Base-by-base conservation (phyloP, 2,888 invertebrate species). In the Tryphoninae sp. region DNA sequence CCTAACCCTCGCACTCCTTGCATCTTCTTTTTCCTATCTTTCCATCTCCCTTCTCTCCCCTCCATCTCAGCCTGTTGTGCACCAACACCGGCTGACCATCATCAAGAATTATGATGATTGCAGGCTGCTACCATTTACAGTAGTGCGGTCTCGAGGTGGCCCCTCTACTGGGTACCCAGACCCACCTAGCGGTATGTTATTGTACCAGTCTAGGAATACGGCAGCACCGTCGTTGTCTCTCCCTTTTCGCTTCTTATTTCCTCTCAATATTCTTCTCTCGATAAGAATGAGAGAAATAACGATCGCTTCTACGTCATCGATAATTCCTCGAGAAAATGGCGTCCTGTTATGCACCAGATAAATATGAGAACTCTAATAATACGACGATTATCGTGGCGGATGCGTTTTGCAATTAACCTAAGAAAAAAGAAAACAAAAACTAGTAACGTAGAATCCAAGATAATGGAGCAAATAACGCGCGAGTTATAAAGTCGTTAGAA, bases 91-190 rank as follows among this genome's bases (percentile, higher is more conserved):
- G 61, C 84, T 84, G 86, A 83, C 87, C 88, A 89, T 89, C 88
- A 86, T 88, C 87, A 87, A 88, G 89, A 90, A 90, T 89, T 91
- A 91, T 89, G 90, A 90, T 90, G 90, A 91, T 91, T 90, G 88
- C 89, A 87, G 88, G 86, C 88, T 90, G 90, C 90, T 90, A 91
- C 90, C 89, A 90, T 90, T 91, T 90, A 89, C 90, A 90, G 90
- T 89, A 90, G 90, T 89, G 90, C 88, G 87, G 89, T 89, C 78
- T 76, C 33, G 33, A 33, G 6, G 82, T 61, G 78, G 33, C 42
- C 65, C 78, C 67, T 26, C 19, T 40, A 23, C 22, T 49, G 19
- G 42, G 11, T 49, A 11, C 51, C 33, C 8, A 19, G n/a, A 62
- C 73, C 78, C 77, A 68, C 69, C 77, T 73, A 40, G 53, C 77